Conservation (phyloP, 2,113 vertebrate species). For the Acinonyx jubatus region DNA sequence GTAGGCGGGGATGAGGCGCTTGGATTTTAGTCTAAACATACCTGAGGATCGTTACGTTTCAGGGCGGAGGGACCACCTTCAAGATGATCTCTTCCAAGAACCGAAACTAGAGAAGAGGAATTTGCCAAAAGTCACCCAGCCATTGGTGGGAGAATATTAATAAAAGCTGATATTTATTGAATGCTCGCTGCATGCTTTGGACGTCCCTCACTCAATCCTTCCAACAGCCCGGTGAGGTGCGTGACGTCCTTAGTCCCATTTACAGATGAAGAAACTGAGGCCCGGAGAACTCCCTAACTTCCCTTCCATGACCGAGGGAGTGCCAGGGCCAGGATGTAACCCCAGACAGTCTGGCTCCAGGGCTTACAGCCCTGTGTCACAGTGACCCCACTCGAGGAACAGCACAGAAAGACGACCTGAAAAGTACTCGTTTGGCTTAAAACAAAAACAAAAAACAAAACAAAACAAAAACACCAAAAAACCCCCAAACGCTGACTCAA, state of each 20-base stretch:
- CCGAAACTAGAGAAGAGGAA: neutral
- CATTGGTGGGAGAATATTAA: accelerated
- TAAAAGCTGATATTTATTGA: accelerated
- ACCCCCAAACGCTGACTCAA: neutral
- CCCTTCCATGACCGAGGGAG: accelerated
- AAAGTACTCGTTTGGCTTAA: neutral
- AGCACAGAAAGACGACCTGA: neutral
- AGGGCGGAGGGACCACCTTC: neutral
- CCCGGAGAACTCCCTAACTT: neutral
- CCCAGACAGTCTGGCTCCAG: neutral
- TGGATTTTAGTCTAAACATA: neutral
- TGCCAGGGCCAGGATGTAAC: neutral
- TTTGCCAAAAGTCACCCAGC: neutral
- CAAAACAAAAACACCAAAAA: neutral
- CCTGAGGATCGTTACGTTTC: neutral
- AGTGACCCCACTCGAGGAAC: neutral
- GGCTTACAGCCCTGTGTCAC: accelerated
- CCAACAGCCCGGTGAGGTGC: accelerated
- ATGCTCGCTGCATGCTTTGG: accelerated
- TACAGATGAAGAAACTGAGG: neutral
- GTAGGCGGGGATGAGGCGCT: neutral
- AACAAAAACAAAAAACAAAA: neutral
- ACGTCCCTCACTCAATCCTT: accelerated
- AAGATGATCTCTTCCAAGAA: neutral
- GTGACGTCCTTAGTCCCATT: accelerated